Conservation (phyloP, 2,113 vertebrate species). For the Pollimyrus isidori region DNA sequence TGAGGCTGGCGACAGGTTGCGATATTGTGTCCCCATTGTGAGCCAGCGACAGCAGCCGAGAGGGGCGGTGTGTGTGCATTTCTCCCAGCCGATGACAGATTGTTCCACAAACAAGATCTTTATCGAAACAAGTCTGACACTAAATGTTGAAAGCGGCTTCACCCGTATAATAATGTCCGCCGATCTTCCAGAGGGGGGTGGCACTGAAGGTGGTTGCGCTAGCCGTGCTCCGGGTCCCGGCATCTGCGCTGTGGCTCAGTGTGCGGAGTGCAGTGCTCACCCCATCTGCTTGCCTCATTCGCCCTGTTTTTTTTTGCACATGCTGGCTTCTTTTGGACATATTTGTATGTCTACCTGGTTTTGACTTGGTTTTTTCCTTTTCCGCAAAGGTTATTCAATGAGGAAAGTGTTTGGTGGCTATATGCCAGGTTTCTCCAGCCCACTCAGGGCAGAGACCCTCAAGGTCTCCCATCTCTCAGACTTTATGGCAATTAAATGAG, state of each 20-base stretch:
- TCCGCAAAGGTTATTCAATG: slow-evolving; percentile 12
- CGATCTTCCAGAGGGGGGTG: not conserved
- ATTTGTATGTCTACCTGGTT: slow-evolving; percentile 62
- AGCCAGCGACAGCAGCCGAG: slow-evolving; percentile 5
- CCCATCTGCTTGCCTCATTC: not conserved
- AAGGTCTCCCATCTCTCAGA: not conserved
- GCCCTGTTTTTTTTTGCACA: not conserved
- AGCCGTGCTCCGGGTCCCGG: not conserved
- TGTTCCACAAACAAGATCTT: slow-evolving; percentile 46
- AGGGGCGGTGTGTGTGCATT: slow-evolving; percentile 6
- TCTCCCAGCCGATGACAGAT: slow-evolving; percentile 34
- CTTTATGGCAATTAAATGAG: not conserved
- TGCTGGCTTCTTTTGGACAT: slow-evolving; percentile 28
- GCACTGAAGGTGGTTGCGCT: not conserved
- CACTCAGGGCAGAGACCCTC: not conserved
- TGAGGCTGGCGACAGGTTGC: slow-evolving; percentile 7
- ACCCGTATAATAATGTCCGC: slow-evolving; percentile 23
- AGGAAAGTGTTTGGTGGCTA: slow-evolving; percentile 22
- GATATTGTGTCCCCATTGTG: slow-evolving; percentile 3
- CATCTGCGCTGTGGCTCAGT: slow-evolving; percentile 13
- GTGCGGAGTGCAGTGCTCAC: not conserved
- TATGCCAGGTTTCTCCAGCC: slow-evolving; percentile 3
- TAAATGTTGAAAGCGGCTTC: slow-evolving; percentile 31
- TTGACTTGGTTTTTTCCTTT: slow-evolving; percentile 43
- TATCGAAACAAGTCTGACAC: slow-evolving; percentile 29